These are phyloP conservation scores for Pterostichus madidus DNA, from an alignment of 2,888 invertebrate species.

Conservation along the genomic window DNA sequence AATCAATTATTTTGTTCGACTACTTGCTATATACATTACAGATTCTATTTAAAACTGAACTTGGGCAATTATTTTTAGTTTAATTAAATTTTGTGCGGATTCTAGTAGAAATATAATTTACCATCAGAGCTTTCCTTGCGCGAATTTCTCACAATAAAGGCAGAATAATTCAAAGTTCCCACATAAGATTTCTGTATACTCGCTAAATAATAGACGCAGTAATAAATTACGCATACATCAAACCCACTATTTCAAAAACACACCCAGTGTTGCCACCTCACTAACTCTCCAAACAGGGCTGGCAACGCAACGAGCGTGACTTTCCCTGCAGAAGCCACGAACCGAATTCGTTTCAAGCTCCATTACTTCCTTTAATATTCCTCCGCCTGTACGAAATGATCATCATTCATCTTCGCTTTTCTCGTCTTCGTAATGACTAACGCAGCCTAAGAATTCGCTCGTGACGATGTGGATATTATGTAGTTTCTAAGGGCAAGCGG, in stretches of 20 bases:
- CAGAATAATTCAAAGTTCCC: too few species aligned
- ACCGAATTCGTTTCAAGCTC: slow-evolving; percentile 56
- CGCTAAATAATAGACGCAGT: slow-evolving; percentile 2
- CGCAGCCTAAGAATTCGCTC: not conserved
- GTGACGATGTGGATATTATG: not conserved
- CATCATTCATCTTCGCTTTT: slow-evolving; percentile 54
- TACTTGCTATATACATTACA: too few species aligned
- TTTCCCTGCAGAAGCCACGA: slow-evolving; percentile 31
- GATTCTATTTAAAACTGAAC: too few species aligned
- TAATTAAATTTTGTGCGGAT: too few species aligned
- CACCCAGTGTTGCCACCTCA: slow-evolving; percentile 7
- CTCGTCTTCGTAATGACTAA: not conserved
- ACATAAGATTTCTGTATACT: too few species aligned
- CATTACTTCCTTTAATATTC: slow-evolving; percentile 60
- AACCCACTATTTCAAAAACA: slow-evolving; percentile 47
- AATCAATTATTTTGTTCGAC: too few species aligned
- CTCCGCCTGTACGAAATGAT: slow-evolving; percentile 22
- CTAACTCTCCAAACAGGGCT: slow-evolving; percentile 3
- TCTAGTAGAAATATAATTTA: too few species aligned
- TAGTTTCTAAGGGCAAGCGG: not conserved
- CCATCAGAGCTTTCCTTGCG: too few species aligned
- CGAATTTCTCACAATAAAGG: too few species aligned
- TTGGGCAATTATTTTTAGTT: too few species aligned
- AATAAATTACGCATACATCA: slow-evolving; percentile 44
- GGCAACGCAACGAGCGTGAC: slow-evolving; percentile 41